Base-by-base conservation (phyloP, 2,797 vertebrate species). In the Octomys mimax region DNA sequence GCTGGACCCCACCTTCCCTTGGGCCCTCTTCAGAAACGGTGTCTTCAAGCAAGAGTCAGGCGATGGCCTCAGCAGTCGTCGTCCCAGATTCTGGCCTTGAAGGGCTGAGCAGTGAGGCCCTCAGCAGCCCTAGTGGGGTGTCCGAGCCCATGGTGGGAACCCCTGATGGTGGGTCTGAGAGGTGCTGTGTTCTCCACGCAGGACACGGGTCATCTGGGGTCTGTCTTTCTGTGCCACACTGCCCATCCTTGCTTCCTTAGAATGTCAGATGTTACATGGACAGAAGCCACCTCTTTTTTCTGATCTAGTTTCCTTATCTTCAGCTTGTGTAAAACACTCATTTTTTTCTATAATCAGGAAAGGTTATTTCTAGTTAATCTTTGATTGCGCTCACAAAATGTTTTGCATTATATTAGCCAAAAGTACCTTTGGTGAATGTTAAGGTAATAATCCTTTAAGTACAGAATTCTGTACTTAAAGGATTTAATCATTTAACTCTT, bases 141-240 rank as follows among this genome's bases (percentile, higher is more conserved):
- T 87, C 97, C 0, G 99, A 99, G 75, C 98, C 99, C 4, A 97
- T 98, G 0, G 98, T 98, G 13, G 99, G 99, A 18, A 99, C 99
- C 0, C 99, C 99, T 0, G 99, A 99, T 87, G 99, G 99, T 99
- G 83, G 28, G 97, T 96, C 12, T 31, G 36, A 19, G 0, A 9
- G 61, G 3, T 2, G 14, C 86, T 33, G 2, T 16, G 0, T 49
- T 26, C 62, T 2, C 6, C 2, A 4, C 21, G 39, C 46, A 11
- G 9, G 46, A 2, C 61, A 1, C 0, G 81, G 0, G 2, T 0
- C 1, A 3, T 2, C 3, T 0, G 3, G 61, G 0, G 6, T 5
- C 57, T 0, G 33, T 36, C 39, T 59, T 52, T 33, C 39, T 26
- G 36, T 0, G 3, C 2, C 5, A 0, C 80, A 46, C 36, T 26